Evolutionary conservation across 2,797 vertebrate species (phyloP).

Genomic region (Darevskia mixta): DNA sequence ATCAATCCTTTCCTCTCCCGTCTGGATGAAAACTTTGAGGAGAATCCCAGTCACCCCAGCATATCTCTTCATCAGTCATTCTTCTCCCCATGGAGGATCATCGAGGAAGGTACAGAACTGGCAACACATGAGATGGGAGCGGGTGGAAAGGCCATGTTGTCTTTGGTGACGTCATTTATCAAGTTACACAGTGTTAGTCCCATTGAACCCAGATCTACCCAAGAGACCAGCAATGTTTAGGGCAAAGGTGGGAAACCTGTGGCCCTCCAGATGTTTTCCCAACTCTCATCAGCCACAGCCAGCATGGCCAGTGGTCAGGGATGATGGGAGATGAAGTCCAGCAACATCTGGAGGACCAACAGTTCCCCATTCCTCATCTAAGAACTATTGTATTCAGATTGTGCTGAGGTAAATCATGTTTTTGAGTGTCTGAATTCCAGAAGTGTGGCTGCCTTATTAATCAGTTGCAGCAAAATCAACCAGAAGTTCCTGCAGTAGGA

Average conservation of each 20-base stretch:
- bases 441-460: not conserved
- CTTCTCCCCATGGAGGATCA: conserved; percentile 83
- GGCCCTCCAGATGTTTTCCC: no score
- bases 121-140: not conserved
- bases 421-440: not conserved
- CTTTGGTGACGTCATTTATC: not conserved
- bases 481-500: not conserved
- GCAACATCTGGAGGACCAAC: no score
- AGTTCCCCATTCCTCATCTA: no score
- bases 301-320: no score
- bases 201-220: not conserved
- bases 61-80: conserved; percentile 82
- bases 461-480: not conserved
- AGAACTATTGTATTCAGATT: no score
- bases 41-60: conserved; percentile 73
- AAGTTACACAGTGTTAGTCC: not conserved
- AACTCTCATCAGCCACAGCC: no score
- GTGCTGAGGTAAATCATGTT: not conserved
- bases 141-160: not conserved
- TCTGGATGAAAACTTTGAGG: conserved; percentile 77
- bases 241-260: no score
- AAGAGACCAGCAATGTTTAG: not conserved
- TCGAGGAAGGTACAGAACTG: conserved; percentile 79
- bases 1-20: conserved; percentile 79
- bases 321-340: no score